Evolutionary conservation across 2,888 invertebrate species (phyloP).

Genomic region (Drosophila imparisetae): DNA sequence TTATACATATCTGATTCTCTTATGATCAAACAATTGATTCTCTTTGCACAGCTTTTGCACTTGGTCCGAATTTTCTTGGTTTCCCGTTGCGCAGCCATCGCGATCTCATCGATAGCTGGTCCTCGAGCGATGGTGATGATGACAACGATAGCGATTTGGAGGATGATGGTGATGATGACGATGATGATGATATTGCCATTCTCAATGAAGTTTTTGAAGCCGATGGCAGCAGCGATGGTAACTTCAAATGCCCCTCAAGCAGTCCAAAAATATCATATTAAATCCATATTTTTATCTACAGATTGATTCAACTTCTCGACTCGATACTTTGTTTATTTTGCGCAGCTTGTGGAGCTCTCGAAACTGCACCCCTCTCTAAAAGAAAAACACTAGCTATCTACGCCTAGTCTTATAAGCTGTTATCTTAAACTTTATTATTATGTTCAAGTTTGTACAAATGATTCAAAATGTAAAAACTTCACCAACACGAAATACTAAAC

Average conservation of each 20-base stretch:
- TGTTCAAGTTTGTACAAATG: constrained; percentile 58
- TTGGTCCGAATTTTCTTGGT: constrained; percentile 67
- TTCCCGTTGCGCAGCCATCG: constrained; percentile 75
- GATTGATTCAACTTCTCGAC: constrained; percentile 37
- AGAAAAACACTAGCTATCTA: constrained; percentile 8
- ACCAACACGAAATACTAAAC: constrained; percentile 4
- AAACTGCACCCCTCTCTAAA: constrained; percentile 3
- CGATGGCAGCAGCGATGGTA: constrained; percentile 65
- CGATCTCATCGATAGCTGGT: constrained; percentile 45
- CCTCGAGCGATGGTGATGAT: constrained; percentile 61
- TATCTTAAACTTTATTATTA: constrained; percentile 48
- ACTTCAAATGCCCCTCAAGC: constrained; percentile 15
- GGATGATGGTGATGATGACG: constrained; percentile 50
- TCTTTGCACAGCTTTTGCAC: constrained; percentile 47
- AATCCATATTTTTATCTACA: constrained; percentile 27
- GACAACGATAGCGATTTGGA: constrained; percentile 56
- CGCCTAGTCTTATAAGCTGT: constrained; percentile 49
- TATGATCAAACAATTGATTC: not conserved
- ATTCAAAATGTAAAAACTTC: constrained; percentile 18
- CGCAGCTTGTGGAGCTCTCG: not conserved
- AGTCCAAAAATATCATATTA: constrained; percentile 10
- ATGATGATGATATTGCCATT: constrained; percentile 47
- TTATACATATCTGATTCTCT: not conserved
- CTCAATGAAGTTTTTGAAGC: constrained; percentile 53
- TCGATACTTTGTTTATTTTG: constrained; percentile 2